Conservation (phyloP, 2,797 vertebrate genomes). For the Jordanella pulchra region DNA sequence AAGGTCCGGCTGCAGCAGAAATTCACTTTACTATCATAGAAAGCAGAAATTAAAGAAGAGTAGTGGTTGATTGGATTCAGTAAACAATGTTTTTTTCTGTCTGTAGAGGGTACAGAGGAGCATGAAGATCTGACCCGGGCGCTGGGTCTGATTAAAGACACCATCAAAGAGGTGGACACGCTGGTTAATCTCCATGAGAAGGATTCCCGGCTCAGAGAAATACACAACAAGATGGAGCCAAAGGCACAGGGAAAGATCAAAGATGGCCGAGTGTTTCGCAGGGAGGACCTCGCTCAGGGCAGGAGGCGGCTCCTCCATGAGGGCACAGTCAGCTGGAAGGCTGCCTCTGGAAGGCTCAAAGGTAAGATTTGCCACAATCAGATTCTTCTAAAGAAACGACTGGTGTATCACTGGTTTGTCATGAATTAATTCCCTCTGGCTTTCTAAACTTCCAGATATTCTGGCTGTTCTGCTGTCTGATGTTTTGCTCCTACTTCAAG, state of each 20-base stretch:
- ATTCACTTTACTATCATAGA: neutral
- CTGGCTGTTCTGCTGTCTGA: slow-evolving; percentile 92
- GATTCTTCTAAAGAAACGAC: neutral
- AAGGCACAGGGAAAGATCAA: slow-evolving; percentile 89
- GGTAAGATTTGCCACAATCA: slow-evolving; percentile 69
- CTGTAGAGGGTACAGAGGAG: slow-evolving; percentile 85
- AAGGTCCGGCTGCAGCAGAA: slow-evolving; percentile 78
- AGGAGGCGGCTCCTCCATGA: slow-evolving; percentile 83
- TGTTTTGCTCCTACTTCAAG: slow-evolving; percentile 91
- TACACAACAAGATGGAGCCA: slow-evolving; percentile 87
- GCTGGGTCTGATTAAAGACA: slow-evolving; percentile 86
- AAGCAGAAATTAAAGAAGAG: no score
- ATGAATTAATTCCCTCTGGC: neutral
- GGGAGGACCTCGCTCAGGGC: slow-evolving; percentile 84
- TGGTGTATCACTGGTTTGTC: neutral
- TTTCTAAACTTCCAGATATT: slow-evolving; percentile 80
- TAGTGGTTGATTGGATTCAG: neutral
- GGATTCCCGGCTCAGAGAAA: slow-evolving; percentile 87
- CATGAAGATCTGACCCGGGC: slow-evolving; percentile 85
- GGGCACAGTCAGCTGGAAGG: slow-evolving; percentile 90
- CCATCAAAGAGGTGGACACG: slow-evolving; percentile 87
- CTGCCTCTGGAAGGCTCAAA: slow-evolving; percentile 92
- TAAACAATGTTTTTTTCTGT: neutral
- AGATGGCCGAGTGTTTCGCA: slow-evolving; percentile 87
- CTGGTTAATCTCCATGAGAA: slow-evolving; percentile 88